A percentile compares a stretch with the other conserved stretches of the same genome.
Conservation (phyloP, 2,113 vertebrate species). For the Oncorhynchus masou region DNA sequence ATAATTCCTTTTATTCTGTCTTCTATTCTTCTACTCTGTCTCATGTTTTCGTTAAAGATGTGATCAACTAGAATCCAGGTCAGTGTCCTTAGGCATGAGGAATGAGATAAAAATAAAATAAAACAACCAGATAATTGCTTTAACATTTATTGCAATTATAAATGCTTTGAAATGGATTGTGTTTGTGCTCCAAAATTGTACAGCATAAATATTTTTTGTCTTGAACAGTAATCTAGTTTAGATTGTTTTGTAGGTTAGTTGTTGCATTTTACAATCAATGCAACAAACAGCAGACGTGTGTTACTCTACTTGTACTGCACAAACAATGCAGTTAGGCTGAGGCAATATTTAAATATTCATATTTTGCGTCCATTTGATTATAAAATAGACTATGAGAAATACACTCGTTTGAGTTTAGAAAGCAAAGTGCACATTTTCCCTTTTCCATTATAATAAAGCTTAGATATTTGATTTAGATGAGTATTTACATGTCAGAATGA, state of each 20-base stretch:
- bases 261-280: no score
- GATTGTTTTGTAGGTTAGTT: background rate
- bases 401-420: background rate
- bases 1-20: no score
- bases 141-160: slow-evolving; percentile 38
- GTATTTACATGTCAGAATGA: background rate
- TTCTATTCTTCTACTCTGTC: no score
- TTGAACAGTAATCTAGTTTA: background rate
- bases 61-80: no score
- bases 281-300: background rate
- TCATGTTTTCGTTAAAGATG: no score
- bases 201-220: background rate
- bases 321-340: background rate
- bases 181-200: background rate
- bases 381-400: no score
- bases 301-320: background rate
- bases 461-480: background rate
- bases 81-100: no score
- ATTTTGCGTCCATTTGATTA: background rate
- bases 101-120: no score
- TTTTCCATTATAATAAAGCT: background rate
- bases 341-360: no score
- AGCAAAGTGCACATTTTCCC: background rate
- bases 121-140: no score
- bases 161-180: slow-evolving; percentile 16